Evolutionary conservation across 2,113 vertebrate genomes (phyloP), one percentile per base, ranked within the genome.

Genomic region (Gnathochromis pfefferi): DNA sequence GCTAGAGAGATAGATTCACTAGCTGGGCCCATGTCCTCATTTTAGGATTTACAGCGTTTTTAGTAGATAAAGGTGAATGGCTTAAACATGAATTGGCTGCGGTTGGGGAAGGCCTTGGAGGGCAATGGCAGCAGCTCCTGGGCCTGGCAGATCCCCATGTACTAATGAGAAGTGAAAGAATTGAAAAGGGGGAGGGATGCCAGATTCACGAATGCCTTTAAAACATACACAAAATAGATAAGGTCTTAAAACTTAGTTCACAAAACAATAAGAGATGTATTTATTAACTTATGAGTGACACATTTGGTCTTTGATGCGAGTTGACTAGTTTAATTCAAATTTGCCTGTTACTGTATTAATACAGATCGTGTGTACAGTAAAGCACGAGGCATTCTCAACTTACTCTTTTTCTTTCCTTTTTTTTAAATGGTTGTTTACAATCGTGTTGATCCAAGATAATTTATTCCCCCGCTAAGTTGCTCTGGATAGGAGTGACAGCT

Each of bases 401-500:
- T 14, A 19, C 65, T 51, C 21, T 42, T 9, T 3, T 49, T 49
- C 16, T 58, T 57, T 60, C n/a, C 38, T 57, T 65, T 47, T 45
- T 45, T 47, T 73, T 1, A 70, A 75, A 28, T 31, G 42, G 42
- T 49, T 78, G 42, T 78, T 78, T 78, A 2, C 26, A 49, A 31
- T 78, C 16, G 5, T 78, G 42, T 49, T 49, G 70, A 83, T 87
- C n/a, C 31, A 26, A 45, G 84, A 80, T 90, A 19, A 90, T 87
- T 55, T 87, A 85, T 92, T 92, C 65, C 8, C 12, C 33, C 8
- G 9, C 51, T 33, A 84, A 86, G 12, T 82, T 1, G 2, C 87
- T 68, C 10, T 42, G 57, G 60, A 78, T 7, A 91, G 81, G 81
- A 73, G 78, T 75, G 68, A 91, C 78, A 86, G 79, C 23, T 73